phyloP scores from a whole-genome alignment of 2,888 invertebrate genomes.

The Mythimna vitellina region DNA sequence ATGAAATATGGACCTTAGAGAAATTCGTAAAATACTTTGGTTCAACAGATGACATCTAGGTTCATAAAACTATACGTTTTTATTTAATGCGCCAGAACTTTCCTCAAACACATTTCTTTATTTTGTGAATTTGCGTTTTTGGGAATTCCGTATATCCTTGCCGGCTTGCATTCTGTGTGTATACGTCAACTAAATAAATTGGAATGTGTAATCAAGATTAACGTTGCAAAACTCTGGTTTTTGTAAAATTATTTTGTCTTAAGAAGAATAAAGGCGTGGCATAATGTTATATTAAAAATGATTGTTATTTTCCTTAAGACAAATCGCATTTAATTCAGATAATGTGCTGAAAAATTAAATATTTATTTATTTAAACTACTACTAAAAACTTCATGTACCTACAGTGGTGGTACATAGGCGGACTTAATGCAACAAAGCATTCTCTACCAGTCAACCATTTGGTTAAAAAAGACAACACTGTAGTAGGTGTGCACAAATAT shows the following conservation, averaged over 20 bases:
- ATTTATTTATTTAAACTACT: too few relatives aligned
- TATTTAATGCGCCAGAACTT: background rate
- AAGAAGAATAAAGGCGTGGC: background rate
- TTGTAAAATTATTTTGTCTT: background rate
- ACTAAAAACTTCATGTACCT: too few relatives aligned
- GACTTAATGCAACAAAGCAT: too few relatives aligned
- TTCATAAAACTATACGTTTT: background rate
- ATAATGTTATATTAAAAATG: background rate
- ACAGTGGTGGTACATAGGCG: too few relatives aligned
- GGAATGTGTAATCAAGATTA: slow-evolving; percentile 33
- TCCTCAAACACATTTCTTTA: slow-evolving; percentile 17
- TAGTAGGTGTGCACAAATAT: too few relatives aligned
- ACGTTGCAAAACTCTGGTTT: slow-evolving; percentile 1
- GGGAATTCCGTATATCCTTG: slow-evolving; percentile 26
- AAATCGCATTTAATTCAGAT: background rate
- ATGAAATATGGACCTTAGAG: too few relatives aligned
- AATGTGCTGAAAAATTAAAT: too few relatives aligned
- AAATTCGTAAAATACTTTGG: too few relatives aligned
- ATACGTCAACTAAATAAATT: slow-evolving; percentile 23
- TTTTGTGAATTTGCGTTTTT: background rate
- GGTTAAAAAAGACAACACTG: too few relatives aligned
- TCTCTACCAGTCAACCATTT: too few relatives aligned
- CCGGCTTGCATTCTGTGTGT: background rate
- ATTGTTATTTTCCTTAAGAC: slow-evolving; percentile 1
- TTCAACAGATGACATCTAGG: too few relatives aligned